Conservation (phyloP, 1,140 invertebrate species). For the Megathymus violae region DNA sequence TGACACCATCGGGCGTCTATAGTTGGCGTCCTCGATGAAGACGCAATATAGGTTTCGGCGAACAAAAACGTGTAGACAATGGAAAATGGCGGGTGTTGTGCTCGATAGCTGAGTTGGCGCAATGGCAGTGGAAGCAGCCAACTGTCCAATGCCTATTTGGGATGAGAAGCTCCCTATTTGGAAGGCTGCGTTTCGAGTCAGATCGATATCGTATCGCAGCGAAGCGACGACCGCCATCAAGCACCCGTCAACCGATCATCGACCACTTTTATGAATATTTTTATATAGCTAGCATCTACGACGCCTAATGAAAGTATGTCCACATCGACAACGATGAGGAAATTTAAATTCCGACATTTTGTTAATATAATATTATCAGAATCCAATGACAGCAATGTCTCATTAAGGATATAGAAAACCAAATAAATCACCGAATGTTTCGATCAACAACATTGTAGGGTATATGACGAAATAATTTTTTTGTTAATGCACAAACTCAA, state of each 20-base stretch:
- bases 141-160: slow-evolving; percentile 74
- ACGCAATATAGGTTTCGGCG: slow-evolving; percentile 62
- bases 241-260: slow-evolving; percentile 54
- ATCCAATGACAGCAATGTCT: no score
- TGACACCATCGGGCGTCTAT: slow-evolving; percentile 46
- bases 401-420: no score
- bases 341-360: slow-evolving; percentile 27
- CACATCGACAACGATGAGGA: slow-evolving; percentile 16
- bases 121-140: slow-evolving; percentile 45
- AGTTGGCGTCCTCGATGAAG: slow-evolving; percentile 66
- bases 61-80: slow-evolving; percentile 77
- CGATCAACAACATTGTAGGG: no score
- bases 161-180: slow-evolving; percentile 74
- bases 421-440: no score
- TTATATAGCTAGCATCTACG: slow-evolving; percentile 26
- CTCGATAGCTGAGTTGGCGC: slow-evolving; percentile 61
- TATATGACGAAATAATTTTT: no score
- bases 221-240: slow-evolving; percentile 56
- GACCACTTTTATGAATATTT: slow-evolving; percentile 63
- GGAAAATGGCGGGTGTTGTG: slow-evolving; percentile 67
- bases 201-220: slow-evolving; percentile 68
- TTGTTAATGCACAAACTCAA: no score
- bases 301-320: slow-evolving; percentile 21
- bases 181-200: slow-evolving; percentile 76
- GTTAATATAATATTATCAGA: no score